Base-by-base conservation (phyloP, 2,113 vertebrate species). In the Riparia riparia region DNA sequence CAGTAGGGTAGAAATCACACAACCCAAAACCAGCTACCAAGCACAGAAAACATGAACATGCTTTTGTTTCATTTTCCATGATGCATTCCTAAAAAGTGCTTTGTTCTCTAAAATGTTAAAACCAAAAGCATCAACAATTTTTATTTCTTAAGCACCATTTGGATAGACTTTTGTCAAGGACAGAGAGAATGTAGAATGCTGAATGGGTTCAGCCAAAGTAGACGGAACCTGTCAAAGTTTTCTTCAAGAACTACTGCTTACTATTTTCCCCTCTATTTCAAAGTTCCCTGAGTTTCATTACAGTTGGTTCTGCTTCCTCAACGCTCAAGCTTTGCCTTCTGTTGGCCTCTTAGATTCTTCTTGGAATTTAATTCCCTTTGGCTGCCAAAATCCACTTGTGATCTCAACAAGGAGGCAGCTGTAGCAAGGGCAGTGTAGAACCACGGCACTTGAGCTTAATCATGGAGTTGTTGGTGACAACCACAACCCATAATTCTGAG, bases 61-160 rank as follows among this genome's bases (percentile, higher is more conserved):
- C 7, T 16, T 61, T 37, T 49, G 4, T 53, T 83, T 82, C 25
- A 56, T 49, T 68, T n/a, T 45, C 8, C 9, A 9, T 74, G 24
- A 39, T 47, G 68, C 14, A 29, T 18, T 69, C 32, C 17, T 68
- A 9, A 63, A 47, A 94, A 92, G 41, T 54, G 50, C 17, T 96
- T 93, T 94, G 29, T 26, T 94, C 32, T 85, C 57, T 70, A 51
- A 91, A 81, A 89, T 51, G 10, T 39, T 88, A 76, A 96, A 90
- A 57, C 39, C 41, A 92, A 80, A 74, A 91, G 1, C 31, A 79
- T 63, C 56, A 81, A 41, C 10, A 69, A 21, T 57, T 42, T 53
- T 68, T 91, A 47, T 61, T 95, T 87, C 53, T 86, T 49, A 78
- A 65, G 16, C 29, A 66, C 15, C 26, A 54, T 66, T 89, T 47